Percentiles rank a stretch among this genome's conserved stretches.
Evolutionary conservation across 1,140 invertebrate genomes (phyloP).

Genomic region (Acromyrmex heyeri): DNA sequence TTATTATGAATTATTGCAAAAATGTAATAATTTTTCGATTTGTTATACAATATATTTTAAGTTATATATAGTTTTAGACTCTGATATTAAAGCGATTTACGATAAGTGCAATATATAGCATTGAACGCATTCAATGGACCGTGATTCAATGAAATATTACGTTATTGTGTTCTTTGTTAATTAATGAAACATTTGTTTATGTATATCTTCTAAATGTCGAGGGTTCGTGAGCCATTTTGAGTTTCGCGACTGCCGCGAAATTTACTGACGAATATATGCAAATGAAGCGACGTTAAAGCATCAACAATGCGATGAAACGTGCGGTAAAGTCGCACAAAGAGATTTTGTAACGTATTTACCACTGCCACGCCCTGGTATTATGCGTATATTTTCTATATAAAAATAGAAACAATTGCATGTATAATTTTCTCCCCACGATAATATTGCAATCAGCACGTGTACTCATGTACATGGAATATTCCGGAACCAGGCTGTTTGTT

Average conservation of each 20-base stretch:
- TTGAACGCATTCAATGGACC: not conserved
- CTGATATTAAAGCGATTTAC: too few relatives aligned
- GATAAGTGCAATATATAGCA: not conserved
- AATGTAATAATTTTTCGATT: not conserved
- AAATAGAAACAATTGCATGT: conserved; percentile 44
- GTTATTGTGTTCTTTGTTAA: not conserved
- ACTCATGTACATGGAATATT: conserved; percentile 17
- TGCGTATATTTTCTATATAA: not conserved
- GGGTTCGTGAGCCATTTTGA: not conserved
- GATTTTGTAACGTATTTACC: conserved; percentile 18
- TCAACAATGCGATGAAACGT: not conserved
- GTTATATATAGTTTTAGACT: too few relatives aligned
- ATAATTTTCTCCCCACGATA: conserved; percentile 1
- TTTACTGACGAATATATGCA: not conserved
- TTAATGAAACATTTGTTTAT: not conserved
- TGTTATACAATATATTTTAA: too few relatives aligned
- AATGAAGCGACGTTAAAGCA: not conserved
- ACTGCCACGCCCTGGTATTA: not conserved
- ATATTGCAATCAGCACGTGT: conserved; percentile 13
- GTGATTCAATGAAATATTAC: not conserved
- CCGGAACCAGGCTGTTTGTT: conserved; percentile 9
- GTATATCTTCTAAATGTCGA: not conserved
- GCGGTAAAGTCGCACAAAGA: not conserved
- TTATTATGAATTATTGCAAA: not conserved
- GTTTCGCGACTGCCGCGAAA: not conserved